Base-by-base conservation (phyloP, 1,140 invertebrate genomes). In the Drosophila biarmipes region DNA sequence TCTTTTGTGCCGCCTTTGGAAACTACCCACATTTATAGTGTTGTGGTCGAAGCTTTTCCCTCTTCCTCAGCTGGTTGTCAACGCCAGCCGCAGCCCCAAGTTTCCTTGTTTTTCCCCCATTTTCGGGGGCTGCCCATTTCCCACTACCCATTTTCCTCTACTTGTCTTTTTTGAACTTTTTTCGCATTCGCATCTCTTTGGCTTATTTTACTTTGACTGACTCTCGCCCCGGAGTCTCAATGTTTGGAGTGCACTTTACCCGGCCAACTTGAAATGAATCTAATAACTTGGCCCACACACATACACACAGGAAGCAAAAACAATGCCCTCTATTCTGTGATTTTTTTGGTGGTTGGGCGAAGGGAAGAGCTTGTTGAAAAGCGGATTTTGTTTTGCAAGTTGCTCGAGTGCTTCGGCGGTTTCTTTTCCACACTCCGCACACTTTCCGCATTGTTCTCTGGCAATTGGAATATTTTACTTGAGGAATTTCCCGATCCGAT, bases 11-110 rank as follows among this genome's bases (percentile, higher is more conserved):
- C 78, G 63, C 81, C 64, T 77, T 54, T 62, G 62, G 62, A 62
- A 82, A 76, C 84, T 78, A 79, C 79, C 78, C 82, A 89, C 84
- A 89, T 86, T 86, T 86, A 86, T 86, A 87, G 82, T 86, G 82
- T 82, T 86, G 82, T 78, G 84, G 78, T 82, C 69, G 37, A 54
- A 45, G 84, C 73, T 74, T 75, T 59, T 49, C 42, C 53, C 42
- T 52, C 55, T 21, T 51, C 61, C 64, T 38, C 42, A 37, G 48
- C 46, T 35, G 57, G 74, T 82, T 87, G 82, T 87, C 82, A 87
- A 87, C 82, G 82, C 74, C 76, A 84, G 64, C 81, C 72, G 63
- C 62, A 59, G 48, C 35, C 62, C 63, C 56, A 66, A 61, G 46
- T 71, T 74, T 73, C 62, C 40, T 43, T 29, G 45, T 17, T 35